phyloP scores from a whole-genome alignment of 2,797 vertebrate genomes.

The Lates japonicus region DNA sequence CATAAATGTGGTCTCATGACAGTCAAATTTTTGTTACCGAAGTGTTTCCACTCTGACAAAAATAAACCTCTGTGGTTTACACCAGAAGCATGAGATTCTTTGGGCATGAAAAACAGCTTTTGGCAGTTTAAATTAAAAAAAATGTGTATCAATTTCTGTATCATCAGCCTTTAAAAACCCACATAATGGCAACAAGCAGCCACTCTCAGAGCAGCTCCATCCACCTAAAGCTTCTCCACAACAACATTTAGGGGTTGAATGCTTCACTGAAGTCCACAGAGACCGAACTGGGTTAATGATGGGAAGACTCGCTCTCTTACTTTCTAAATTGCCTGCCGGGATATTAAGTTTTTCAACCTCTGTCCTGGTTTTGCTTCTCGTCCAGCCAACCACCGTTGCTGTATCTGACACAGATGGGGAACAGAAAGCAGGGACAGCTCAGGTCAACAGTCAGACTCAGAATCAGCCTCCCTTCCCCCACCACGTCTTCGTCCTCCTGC shows the following conservation, averaged over 20 bases:
- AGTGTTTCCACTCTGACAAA: background rate
- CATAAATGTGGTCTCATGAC: background rate
- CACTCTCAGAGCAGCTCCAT: background rate
- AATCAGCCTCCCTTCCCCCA: constrained; percentile 22
- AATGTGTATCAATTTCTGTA: background rate
- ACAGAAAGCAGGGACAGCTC: constrained; percentile 13
- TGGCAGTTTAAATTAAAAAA: background rate
- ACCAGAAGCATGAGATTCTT: background rate
- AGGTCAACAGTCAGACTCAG: background rate
- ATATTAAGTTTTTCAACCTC: background rate
- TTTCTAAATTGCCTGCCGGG: background rate
- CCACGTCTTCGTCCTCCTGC: background rate
- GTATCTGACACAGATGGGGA: background rate
- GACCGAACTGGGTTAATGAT: background rate
- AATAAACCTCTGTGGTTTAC: background rate
- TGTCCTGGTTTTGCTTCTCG: constrained; percentile 3
- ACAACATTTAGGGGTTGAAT: background rate
- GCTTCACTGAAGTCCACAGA: background rate
- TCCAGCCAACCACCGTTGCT: too few species aligned
- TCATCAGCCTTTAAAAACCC: background rate
- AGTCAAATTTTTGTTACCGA: background rate
- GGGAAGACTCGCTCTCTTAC: background rate
- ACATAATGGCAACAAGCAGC: background rate
- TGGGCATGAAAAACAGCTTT: background rate
- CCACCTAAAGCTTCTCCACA: background rate